phyloP scores from a whole-genome alignment of 1,140 invertebrate species.

The Drosophila chauvacae region DNA sequence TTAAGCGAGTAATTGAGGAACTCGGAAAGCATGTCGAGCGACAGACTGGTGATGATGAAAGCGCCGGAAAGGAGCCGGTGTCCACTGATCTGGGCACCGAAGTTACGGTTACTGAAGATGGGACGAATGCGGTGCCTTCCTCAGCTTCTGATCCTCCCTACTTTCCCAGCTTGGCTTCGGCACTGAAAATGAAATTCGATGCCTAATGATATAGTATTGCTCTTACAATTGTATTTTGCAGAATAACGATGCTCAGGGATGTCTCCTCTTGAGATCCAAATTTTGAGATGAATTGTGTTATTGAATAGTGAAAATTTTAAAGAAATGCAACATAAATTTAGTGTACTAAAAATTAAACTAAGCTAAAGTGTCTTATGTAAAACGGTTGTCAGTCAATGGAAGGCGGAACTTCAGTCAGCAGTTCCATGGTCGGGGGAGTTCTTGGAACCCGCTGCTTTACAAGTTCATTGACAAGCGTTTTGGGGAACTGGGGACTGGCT shows the following conservation, averaged over 20 bases:
- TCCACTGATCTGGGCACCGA: not conserved
- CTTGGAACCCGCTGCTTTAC: constrained; percentile 31
- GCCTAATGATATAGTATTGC: not conserved
- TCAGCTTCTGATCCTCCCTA: not conserved
- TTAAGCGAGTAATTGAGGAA: constrained; percentile 22
- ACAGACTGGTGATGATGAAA: not conserved
- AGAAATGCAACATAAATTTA: not conserved
- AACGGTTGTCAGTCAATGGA: not conserved
- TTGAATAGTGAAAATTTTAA: not conserved
- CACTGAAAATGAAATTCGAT: constrained; percentile 31
- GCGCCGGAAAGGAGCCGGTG: no score
- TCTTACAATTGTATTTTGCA: not conserved
- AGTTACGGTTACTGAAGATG: not conserved
- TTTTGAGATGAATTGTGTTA: not conserved
- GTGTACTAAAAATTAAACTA: not conserved
- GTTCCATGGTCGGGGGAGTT: constrained; percentile 29
- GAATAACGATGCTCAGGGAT: not conserved
- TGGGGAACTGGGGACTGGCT: not conserved
- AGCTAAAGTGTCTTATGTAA: constrained; percentile 7
- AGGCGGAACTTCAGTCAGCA: constrained; percentile 63
- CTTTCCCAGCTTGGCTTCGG: constrained; percentile 30
- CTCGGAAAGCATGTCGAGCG: not conserved
- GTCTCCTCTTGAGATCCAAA: not conserved
- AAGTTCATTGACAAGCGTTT: constrained; percentile 63
- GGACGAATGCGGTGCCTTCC: no score